Evolutionary conservation across 2,888 invertebrate species (phyloP).

Genomic region (Tanytarsus gracilentus): DNA sequence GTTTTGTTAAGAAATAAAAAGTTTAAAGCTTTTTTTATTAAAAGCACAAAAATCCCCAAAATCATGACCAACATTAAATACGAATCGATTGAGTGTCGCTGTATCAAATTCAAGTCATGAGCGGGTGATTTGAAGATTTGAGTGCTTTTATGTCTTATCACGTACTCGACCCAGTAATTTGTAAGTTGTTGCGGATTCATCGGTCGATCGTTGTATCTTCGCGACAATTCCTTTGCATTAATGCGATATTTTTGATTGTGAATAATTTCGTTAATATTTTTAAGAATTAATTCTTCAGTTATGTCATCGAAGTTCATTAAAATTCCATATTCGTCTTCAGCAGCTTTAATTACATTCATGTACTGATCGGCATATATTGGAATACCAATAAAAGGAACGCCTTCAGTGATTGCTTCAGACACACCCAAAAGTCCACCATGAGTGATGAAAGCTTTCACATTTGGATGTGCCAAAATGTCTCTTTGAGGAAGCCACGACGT

Average conservation of each 20-base stretch:
- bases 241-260: constrained; percentile 34
- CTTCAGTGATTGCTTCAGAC: constrained; percentile 44
- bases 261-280: constrained; percentile 33
- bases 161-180: constrained; percentile 47
- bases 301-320: constrained; percentile 34
- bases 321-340: constrained; percentile 37
- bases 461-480: constrained; percentile 43
- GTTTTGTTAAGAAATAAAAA: neutral
- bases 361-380: constrained; percentile 41
- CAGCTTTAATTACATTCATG: constrained; percentile 36
- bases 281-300: constrained; percentile 32
- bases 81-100: constrained; percentile 25
- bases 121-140: constrained; percentile 33
- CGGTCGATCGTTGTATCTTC: constrained; percentile 43
- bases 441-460: constrained; percentile 45
- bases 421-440: constrained; percentile 47
- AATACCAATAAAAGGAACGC: constrained; percentile 44
- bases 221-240: constrained; percentile 37
- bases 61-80: neutral
- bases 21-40: neutral
- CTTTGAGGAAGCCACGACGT: constrained; percentile 41
- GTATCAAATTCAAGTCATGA: constrained; percentile 13
- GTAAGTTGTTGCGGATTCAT: constrained; percentile 45
- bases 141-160: constrained; percentile 36
- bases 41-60: neutral